Base-by-base conservation (phyloP, 53 echinoderm and acorn worm genomes). In the Zoroaster sp. region DNA sequence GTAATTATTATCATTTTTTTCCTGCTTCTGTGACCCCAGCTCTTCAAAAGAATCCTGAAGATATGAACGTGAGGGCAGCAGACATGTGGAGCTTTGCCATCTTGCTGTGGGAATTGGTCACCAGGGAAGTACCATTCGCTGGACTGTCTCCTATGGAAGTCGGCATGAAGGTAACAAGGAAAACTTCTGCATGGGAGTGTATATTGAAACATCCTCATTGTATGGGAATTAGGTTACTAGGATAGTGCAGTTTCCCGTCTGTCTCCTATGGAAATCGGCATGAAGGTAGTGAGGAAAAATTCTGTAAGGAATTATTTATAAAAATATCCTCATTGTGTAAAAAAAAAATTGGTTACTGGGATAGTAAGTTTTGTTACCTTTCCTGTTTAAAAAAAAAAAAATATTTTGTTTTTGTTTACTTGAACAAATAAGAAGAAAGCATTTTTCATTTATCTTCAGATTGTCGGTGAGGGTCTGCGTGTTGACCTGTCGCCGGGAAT, bases 81-180 rank as follows among this genome's bases (percentile, higher is more conserved):
- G 97, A 97, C 73, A 97, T 97, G 97, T 97, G 97, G 97, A 97
- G 97, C 88, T 97, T 95, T 88, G 93, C 95, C 43, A 92, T 97
- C 45, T 87, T 97, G 33, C 75, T 97, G 28, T 97, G 97, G 97
- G 97, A 97, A 46, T 86, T 95, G 32, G 93, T 93, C 0, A 97
- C 97, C 5, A 88, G 97, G 80, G 97, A 97, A 70, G 97, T 97
- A 1, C 97, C 97, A 12, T 97, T 97, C 82, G 97, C 97, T 40
- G 95, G 95, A 63, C 11, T 95, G 87, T 90, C 95, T 35, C 88
- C 91, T 69, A 97, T 97, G 97, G 97, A 97, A 73, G 66, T 97
- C 40, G 97, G 97, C 77, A 95, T 97, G 97, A 97, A 95, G 90
- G 96, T 95, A 91, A 54, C 80, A 44, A 8, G 39, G 18, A 74